A percentile compares a stretch with the other conserved stretches of the same genome.
phyloP scores from a whole-genome alignment of 2,113 vertebrate species.

The Eptatretus burgeri region DNA sequence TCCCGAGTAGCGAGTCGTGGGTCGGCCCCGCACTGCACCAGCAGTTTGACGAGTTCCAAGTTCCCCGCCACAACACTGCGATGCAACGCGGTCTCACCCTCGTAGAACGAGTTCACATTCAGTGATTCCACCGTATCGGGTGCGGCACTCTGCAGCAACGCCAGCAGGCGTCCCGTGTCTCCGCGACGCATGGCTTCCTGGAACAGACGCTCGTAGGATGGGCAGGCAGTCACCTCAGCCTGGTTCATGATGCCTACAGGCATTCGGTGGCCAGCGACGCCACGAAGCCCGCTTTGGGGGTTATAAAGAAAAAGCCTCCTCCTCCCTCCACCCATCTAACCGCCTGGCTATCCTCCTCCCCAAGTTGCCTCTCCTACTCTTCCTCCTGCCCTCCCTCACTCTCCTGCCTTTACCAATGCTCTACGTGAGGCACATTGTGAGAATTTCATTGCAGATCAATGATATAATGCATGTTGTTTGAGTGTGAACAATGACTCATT shows the following conservation, averaged over 20 bases:
- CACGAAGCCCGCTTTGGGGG: no score
- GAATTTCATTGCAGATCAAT: no score
- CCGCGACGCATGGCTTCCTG: conserved; percentile 85
- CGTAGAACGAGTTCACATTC: conserved; percentile 78
- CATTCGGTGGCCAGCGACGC: background rate
- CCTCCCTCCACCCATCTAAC: no score
- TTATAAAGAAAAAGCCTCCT: no score
- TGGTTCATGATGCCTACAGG: conserved; percentile 49
- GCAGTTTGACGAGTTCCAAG: conserved; percentile 82
- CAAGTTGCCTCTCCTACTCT: no score
- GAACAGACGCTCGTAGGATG: conserved; percentile 38
- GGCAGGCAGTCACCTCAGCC: conserved; percentile 60
- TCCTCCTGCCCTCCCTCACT: no score
- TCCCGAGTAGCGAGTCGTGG: conserved; percentile 82
- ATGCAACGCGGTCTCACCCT: conserved; percentile 83
- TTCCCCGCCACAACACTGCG: conserved; percentile 92
- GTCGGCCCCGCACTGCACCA: conserved; percentile 90
- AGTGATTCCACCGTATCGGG: conserved; percentile 46
- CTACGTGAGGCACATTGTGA: no score
- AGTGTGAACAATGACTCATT: no score
- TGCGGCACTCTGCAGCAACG: conserved; percentile 75
- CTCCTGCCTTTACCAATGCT: no score
- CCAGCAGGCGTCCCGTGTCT: conserved; percentile 79
- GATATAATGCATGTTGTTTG: no score
- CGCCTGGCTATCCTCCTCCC: no score